phyloP scores from a whole-genome alignment of 2,797 vertebrate species.

The Apogon talboti region DNA sequence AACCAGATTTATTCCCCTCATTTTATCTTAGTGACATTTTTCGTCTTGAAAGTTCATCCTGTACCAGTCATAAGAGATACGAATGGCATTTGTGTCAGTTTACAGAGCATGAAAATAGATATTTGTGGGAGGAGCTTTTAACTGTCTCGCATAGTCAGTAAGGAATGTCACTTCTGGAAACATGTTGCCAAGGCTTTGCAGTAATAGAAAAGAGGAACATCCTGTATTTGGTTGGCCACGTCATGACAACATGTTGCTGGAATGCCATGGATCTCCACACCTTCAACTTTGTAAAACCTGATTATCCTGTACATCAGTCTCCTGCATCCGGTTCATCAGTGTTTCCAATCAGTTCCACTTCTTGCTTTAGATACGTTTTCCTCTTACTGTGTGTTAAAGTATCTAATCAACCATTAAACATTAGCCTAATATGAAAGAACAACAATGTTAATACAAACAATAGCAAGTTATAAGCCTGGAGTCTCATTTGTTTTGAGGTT shows the following conservation, averaged over 20 bases:
- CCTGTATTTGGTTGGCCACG: conserved; percentile 17
- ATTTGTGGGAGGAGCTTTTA: conserved; percentile 30
- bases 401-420: neutral
- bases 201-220: neutral
- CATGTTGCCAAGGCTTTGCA: conserved; percentile 1
- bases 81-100: conserved; percentile 46
- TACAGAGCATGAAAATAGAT: conserved; percentile 45
- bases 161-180: conserved; percentile 34
- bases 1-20: neutral
- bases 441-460: neutral
- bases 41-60: neutral
- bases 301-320: conserved; percentile 33
- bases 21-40: neutral
- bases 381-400: neutral
- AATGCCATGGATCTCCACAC: neutral
- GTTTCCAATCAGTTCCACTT: conserved; percentile 1
- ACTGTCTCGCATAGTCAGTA: conserved; percentile 3
- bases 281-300: conserved; percentile 35
- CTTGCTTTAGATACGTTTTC: neutral
- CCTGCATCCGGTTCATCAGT: neutral
- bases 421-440: neutral
- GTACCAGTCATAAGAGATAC: conserved; percentile 7
- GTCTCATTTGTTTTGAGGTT: conserved; percentile 3
- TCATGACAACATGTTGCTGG: conserved; percentile 6
- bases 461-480: neutral